Evolutionary conservation across 2,888 invertebrate genomes (phyloP), one percentile per base, ranked within the genome.

Genomic region (Acanthopleura granulata): DNA sequence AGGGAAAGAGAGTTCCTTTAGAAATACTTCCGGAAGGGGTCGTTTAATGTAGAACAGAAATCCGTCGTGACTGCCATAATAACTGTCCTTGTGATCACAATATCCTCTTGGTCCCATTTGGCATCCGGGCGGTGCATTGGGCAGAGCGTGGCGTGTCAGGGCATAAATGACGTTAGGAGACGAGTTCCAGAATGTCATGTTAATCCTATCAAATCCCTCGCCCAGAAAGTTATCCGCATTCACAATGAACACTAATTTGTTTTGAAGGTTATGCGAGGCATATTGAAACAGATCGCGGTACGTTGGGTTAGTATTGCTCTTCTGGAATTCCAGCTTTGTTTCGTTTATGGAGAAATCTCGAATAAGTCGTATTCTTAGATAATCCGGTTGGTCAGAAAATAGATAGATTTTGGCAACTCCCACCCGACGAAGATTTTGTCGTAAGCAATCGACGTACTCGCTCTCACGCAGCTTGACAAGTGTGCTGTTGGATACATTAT

Each of bases 141-240:
- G 57, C 12, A 22, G 57, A 22, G 57, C 18, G 22, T 57, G 57
- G 18, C 57, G 18, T 3, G 57, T 57, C 3, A 57, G 1, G 12
- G 57, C 57, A 57, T n/a, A 57, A 3, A 12, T 57, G 3, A n/a
- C 12, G 3, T 57, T 57, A 57, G 57, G 22, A n/a, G 18, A 1
- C 22, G 18, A 9, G 3, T 12, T 57, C 57, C 57, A 57, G 57
- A 57, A 57, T 57, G 57, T 57, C 12, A 22, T 57, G 22, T 18
- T 57, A 4, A 57, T 57, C 1, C 18, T 3, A 57, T 57, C n/a
- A 57, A 57, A 57, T n/a, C 57, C 57, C 22, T 57, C 57, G 18
- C 57, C 57, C 57, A 57, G 22, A 57, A 18, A n/a, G 57, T 57
- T 57, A 57, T 57, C 57, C n/a, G 57, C 57, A 57, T 57, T 57